phyloP scores from a whole-genome alignment of 2,113 vertebrate species.

The Channa maculata region DNA sequence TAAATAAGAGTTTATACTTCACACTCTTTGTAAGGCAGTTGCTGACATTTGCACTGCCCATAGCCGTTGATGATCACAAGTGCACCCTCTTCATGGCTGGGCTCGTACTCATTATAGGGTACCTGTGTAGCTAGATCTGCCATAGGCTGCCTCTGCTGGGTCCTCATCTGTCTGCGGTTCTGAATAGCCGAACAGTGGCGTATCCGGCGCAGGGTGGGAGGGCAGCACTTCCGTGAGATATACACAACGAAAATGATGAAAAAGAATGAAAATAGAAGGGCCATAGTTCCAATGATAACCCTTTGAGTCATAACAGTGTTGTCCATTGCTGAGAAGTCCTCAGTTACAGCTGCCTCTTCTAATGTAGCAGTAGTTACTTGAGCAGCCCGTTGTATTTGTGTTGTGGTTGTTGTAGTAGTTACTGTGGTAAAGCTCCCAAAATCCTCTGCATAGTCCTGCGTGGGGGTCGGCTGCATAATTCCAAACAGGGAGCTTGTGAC shows the following conservation, averaged over 20 bases:
- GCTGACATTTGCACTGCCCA: constrained; percentile 99
- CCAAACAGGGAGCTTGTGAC: constrained; percentile 91
- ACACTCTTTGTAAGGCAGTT: constrained; percentile 99
- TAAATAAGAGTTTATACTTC: constrained; percentile 95
- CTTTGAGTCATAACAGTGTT: constrained; percentile 96
- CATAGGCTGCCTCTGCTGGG: constrained; percentile 97
- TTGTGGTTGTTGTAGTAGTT: constrained; percentile 78
- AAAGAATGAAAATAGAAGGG: constrained; percentile 99
- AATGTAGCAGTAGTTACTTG: constrained; percentile 77
- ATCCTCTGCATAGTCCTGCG: constrained; percentile 93
- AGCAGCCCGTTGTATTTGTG: constrained; percentile 77
- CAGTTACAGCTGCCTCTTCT: constrained; percentile 89
- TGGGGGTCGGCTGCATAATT: constrained; percentile 93
- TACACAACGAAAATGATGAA: constrained; percentile 99
- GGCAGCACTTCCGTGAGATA: constrained; percentile 99
- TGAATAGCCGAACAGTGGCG: constrained; percentile 98
- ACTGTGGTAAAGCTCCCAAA: constrained; percentile 94
- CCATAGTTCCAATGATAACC: constrained; percentile 99
- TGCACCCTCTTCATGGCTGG: constrained; percentile 95
- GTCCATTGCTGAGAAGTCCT: constrained; percentile 90
- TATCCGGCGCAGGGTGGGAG: constrained; percentile 95
- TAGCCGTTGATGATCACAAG: constrained; percentile 99
- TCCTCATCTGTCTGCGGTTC: constrained; percentile 97
- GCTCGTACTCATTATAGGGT: constrained; percentile 97
- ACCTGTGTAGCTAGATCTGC: constrained; percentile 97